Base-by-base conservation (phyloP, 2,797 vertebrate species). In the Vespertilio murinus region DNA sequence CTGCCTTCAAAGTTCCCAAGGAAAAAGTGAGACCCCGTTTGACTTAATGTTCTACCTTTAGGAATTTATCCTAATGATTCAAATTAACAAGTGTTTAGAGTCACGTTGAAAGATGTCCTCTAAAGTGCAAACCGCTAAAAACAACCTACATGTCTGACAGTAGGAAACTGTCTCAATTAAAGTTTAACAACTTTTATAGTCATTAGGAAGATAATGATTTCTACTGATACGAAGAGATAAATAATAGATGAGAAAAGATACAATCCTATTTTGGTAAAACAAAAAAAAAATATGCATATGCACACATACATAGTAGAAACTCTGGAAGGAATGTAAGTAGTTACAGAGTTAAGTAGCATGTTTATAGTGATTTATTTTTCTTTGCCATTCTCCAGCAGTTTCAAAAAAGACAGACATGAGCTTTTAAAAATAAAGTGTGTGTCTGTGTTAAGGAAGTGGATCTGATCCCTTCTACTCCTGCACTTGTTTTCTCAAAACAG, bases 121-220 rank as follows among this genome's bases (percentile, higher is more conserved):
- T 25, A 47, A 74, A 89, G 42, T 47, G 20, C 8, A 78, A 91
- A 91, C 93, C n/a, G 35, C 0, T 28, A 75, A 91, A 89, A 82
- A 79, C 47, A 74, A 75, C 22, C n/a, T 33, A 73, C 22, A 12
- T 28, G 22, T 40, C 52, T 14, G n/a, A 79, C 3, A 77, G 35
- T n/a, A 89, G n/a, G 52, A 20, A 91, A 91, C 4, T 88, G 64
- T 20, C 45, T 88, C 75, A 80, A 42, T 42, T 42, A 42, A 95
- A 88, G 42, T 84, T 86, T 35, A 86, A 16, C 35, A n/a, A 75
- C n/a, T 67, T 91, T 81, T 77, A 88, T 0, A 35, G 35, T 69
- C 28, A 91, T 81, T 92, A 79, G 93, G 82, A 93, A 81, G 67
- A 88, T 23, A 87, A 84, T 28, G 45, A 81, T 73, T 61, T 93